Evolutionary conservation across 2,888 invertebrate genomes (phyloP).

Genomic region (Latrodectus elegans): DNA sequence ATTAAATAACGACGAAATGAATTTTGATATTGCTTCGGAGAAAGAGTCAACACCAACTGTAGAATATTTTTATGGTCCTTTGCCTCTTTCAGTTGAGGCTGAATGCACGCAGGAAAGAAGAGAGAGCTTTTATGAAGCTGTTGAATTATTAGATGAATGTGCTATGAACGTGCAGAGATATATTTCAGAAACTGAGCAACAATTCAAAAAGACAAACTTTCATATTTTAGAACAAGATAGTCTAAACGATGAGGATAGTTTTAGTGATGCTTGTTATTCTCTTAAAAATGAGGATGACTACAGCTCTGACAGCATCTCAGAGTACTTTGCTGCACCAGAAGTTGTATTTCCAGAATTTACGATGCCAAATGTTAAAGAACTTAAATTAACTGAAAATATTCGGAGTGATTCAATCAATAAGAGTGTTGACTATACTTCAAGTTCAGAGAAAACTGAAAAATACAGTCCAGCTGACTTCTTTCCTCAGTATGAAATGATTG

Average conservation of each 20-base stretch:
- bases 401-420: too few relatives aligned
- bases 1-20: neutral
- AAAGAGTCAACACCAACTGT: slow-evolving; percentile 43
- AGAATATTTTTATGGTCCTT: slow-evolving; percentile 61
- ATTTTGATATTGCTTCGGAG: slow-evolving; percentile 1
- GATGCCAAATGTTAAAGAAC: too few relatives aligned
- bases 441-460: too few relatives aligned
- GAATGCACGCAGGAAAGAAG: slow-evolving; percentile 4
- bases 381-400: too few relatives aligned
- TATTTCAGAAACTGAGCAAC: neutral
- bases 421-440: too few relatives aligned
- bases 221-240: neutral
- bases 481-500: too few relatives aligned
- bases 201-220: too few relatives aligned
- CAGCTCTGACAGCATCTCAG: slow-evolving; percentile 21
- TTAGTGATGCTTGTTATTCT: slow-evolving; percentile 17
- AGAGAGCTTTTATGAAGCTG: slow-evolving; percentile 51
- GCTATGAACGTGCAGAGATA: neutral
- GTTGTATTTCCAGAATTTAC: too few relatives aligned
- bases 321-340: slow-evolving; percentile 1
- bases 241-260: neutral
- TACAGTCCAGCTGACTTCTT: too few relatives aligned
- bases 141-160: slow-evolving; percentile 25
- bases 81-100: slow-evolving; percentile 37
- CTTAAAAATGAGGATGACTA: neutral